Conservation (phyloP, 2,888 invertebrate species). For the Parasteatoda lunata region DNA sequence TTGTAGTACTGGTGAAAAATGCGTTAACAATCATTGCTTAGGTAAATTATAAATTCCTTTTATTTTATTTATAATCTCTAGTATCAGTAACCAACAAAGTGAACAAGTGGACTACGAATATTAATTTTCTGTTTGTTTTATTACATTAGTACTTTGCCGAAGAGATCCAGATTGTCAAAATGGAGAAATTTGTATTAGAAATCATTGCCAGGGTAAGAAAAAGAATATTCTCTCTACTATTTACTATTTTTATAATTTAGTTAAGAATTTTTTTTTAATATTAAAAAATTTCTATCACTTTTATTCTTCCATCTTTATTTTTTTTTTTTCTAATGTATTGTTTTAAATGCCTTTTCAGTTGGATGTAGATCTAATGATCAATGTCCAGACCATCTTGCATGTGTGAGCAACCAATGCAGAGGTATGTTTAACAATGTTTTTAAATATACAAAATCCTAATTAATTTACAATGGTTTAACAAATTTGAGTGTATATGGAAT, state of each 20-base stretch:
- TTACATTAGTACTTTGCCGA: constrained; percentile 67
- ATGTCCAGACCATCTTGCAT: constrained; percentile 85
- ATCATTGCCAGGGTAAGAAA: constrained; percentile 79
- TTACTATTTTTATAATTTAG: not conserved
- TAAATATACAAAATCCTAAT: no score
- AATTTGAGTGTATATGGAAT: no score
- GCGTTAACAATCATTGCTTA: constrained; percentile 70
- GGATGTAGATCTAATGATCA: constrained; percentile 88
- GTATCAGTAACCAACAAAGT: no score
- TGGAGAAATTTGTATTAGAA: constrained; percentile 79
- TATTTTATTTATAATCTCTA: no score
- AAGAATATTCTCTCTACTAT: not conserved
- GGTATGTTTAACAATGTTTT: constrained; percentile 51
- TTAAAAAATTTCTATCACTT: not conserved
- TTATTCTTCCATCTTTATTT: not conserved
- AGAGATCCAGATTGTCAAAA: constrained; percentile 70
- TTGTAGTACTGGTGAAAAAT: constrained; percentile 79
- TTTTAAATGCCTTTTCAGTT: constrained; percentile 18
- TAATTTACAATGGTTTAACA: no score
- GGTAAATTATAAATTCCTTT: constrained; percentile 14
- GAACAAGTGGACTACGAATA: not conserved
- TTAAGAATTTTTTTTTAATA: not conserved
- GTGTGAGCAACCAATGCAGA: constrained; percentile 88
- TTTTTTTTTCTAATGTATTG: not conserved
- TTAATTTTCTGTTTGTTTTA: not conserved